Base-by-base conservation (phyloP, 2,888 invertebrate species). In the Drosophila anceps region DNA sequence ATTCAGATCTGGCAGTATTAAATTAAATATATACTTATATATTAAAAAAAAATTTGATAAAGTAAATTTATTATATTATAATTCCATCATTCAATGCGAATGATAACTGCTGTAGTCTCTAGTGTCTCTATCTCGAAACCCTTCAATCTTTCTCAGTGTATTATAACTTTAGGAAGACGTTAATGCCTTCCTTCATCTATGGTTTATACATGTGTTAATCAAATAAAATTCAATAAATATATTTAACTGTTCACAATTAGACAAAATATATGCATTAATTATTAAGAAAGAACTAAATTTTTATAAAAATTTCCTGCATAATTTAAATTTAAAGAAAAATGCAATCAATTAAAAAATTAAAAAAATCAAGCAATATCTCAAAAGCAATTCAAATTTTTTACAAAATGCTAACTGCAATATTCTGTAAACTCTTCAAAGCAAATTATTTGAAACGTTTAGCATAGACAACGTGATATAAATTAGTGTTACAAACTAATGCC, bases 391-490 rank as follows among this genome's bases (percentile, higher is more conserved):
- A 31, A 31, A 53, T 12, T 46, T 15, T 29, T 10, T 7, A 15
- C 9, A n/a, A n/a, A 13, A 1, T 41, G 29, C 0, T 3, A 5
- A 20, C 12, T 13, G 18, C 5, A 33, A 27, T 3, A 18, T 13
- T 27, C 35, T 29, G 60, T 39, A 39, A 50, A 39, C 12, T 64
- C 46, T 31, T 64, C 35, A 12, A 37, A 18, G 15, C 37, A 50
- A 50, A 43, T 59, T 53, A 43, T 33, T 33, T 55, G 59, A 50
- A 50, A 58, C 61, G 46, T 51, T 64, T 46, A 59, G 73, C 65
- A 62, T 69, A 70, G 58, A 73, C 59, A 76, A 69, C 64, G 83
- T 83, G 83, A 88, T 88, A 83, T 74, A 88, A 76, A 73, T 71
- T 80, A 86, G 84, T 62, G 54, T 50, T 67, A 62, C 68, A 53